phyloP scores from a whole-genome alignment of 1,140 invertebrate species.

The Mamestra configurata region DNA sequence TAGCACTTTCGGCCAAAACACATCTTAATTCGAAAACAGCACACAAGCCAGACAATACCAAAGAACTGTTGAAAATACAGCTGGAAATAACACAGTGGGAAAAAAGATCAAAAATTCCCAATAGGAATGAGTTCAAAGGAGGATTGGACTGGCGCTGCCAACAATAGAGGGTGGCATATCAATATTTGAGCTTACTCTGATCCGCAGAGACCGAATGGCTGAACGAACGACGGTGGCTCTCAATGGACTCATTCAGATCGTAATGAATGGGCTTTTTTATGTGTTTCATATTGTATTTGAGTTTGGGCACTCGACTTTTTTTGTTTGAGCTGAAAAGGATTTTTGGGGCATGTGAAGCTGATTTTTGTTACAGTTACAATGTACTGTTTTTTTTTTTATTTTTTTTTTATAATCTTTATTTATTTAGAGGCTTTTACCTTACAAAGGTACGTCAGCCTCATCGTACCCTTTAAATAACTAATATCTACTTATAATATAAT shows the following conservation, averaged over 20 bases:
- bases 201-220: not conserved
- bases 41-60: not conserved
- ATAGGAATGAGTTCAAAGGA: conserved; percentile 16
- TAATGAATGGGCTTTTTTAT: conserved; percentile 18
- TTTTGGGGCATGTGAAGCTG: not conserved
- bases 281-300: conserved; percentile 3
- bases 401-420: no score
- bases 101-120: not conserved
- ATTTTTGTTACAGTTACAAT: not conserved
- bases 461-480: no score
- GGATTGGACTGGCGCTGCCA: not conserved
- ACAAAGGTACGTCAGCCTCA: no score
- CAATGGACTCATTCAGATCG: conserved; percentile 4
- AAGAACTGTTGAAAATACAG: conserved; percentile 21
- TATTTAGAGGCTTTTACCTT: no score
- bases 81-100: not conserved
- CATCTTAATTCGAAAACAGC: not conserved
- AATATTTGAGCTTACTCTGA: conserved; percentile 29
- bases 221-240: not conserved
- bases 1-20: not conserved
- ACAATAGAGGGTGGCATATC: conserved; percentile 14
- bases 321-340: not conserved
- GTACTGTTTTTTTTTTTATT: no score
- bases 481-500: no score
- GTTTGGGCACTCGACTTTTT: not conserved